A percentile compares a stretch with the other conserved stretches of the same genome.
Evolutionary conservation across 35 echinoderm and acorn worm species (phyloP).

Genomic region (Ophiothrix spiculata): DNA sequence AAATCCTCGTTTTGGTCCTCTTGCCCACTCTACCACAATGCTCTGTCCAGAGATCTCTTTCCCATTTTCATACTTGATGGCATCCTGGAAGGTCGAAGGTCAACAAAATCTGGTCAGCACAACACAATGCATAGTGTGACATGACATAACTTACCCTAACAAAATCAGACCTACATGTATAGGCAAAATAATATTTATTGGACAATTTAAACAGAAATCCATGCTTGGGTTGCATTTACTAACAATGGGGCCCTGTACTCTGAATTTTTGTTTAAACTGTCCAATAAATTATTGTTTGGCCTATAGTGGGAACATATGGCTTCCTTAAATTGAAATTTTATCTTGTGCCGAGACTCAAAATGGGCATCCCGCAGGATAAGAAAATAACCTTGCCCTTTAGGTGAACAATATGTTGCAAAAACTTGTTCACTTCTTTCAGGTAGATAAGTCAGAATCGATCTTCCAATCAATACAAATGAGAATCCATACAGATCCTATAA

Average conservation of each 20-base stretch:
- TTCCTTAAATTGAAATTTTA: no score
- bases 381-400: neutral
- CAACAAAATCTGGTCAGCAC: conserved; percentile 14
- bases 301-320: no score
- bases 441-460: neutral
- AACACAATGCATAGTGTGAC: neutral
- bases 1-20: conserved; percentile 73
- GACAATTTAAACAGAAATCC: no score
- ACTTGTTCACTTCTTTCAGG: neutral
- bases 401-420: neutral
- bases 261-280: no score
- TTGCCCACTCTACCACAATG: conserved; percentile 93
- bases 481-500: neutral
- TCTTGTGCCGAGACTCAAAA: no score
- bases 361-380: no score
- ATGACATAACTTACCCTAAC: no score
- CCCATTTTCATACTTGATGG: conserved; percentile 75
- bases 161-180: no score
- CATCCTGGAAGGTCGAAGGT: conserved; percentile 61
- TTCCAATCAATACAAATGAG: neutral
- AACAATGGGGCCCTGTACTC: no score
- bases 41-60: conserved; percentile 85
- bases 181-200: no score
- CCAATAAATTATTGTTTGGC: no score
- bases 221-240: no score